A percentile compares a stretch with the other conserved stretches of the same genome.
Conservation (phyloP, 2,888 invertebrate genomes). For the Sicus ferrugineus region DNA sequence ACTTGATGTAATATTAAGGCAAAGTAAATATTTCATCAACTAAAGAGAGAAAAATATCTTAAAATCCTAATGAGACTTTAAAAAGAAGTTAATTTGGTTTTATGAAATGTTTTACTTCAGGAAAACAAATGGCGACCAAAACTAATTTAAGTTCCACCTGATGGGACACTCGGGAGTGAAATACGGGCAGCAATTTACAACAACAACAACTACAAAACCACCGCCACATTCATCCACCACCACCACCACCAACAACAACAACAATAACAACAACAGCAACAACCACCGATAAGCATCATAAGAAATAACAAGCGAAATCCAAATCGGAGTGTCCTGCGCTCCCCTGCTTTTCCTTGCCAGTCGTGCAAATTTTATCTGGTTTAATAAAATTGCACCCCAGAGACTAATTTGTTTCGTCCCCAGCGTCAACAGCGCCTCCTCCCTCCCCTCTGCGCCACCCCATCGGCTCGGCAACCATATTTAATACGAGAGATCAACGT, state of each 20-base stretch:
- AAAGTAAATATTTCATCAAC: neutral
- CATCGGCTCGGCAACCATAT: neutral
- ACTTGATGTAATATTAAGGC: too few species aligned
- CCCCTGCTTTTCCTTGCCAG: slow-evolving; percentile 34
- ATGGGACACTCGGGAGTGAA: slow-evolving; percentile 16
- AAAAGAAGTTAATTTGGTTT: too few species aligned
- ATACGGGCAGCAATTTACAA: slow-evolving; percentile 18
- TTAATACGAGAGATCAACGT: too few species aligned
- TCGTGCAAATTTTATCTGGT: slow-evolving; percentile 62
- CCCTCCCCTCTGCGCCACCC: neutral
- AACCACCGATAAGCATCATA: neutral
- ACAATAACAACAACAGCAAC: slow-evolving; percentile 4
- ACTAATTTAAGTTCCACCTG: slow-evolving; percentile 31
- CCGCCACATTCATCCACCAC: slow-evolving; percentile 54
- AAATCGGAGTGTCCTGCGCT: neutral
- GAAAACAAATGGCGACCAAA: slow-evolving; percentile 11
- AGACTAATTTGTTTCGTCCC: slow-evolving; percentile 58
- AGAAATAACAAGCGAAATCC: neutral
- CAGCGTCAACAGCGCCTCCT: neutral
- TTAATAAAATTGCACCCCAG: slow-evolving; percentile 64
- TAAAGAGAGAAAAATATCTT: neutral
- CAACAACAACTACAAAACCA: slow-evolving; percentile 38
- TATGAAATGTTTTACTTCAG: neutral
- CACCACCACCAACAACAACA: slow-evolving; percentile 32
- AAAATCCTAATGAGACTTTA: too few species aligned